phyloP scores from a whole-genome alignment of 2,888 invertebrate genomes.

The Acleris sparsana region DNA sequence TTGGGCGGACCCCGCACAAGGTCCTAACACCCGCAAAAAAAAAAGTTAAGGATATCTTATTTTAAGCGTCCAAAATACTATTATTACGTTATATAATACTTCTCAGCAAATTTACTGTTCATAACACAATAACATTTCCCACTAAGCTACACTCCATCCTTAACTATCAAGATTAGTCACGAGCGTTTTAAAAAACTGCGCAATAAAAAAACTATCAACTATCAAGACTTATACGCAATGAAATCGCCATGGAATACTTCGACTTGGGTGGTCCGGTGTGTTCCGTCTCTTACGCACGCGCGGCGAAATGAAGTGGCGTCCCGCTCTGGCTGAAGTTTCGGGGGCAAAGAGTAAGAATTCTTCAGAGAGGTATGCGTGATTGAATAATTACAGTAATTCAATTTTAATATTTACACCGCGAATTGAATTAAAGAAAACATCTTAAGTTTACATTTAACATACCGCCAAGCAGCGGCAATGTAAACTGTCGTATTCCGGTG shows the following conservation, averaged over 20 bases:
- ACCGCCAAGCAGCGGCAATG: no score
- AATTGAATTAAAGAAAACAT: no score
- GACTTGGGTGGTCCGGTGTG: constrained; percentile 74
- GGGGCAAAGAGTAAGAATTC: constrained; percentile 26
- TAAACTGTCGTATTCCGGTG: no score
- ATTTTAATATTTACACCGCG: no score
- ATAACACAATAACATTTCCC: background rate
- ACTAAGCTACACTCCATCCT: background rate
- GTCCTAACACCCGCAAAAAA: no score
- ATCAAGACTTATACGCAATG: constrained; percentile 65
- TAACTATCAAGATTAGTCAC: constrained; percentile 2
- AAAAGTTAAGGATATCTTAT: no score
- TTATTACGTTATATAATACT: no score
- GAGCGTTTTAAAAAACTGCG: constrained; percentile 42
- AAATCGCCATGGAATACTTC: constrained; percentile 67
- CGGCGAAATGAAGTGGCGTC: constrained; percentile 30
- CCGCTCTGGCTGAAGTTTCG: constrained; percentile 43
- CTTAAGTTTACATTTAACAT: no score
- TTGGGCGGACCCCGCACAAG: no score
- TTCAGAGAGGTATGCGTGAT: background rate
- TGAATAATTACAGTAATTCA: background rate
- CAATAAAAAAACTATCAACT: constrained; percentile 50
- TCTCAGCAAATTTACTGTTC: background rate
- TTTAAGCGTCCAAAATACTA: no score
- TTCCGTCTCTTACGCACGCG: constrained; percentile 48